Evolutionary conservation across 2,888 invertebrate species (phyloP).

Genomic region (Tinea semifulvella): DNA sequence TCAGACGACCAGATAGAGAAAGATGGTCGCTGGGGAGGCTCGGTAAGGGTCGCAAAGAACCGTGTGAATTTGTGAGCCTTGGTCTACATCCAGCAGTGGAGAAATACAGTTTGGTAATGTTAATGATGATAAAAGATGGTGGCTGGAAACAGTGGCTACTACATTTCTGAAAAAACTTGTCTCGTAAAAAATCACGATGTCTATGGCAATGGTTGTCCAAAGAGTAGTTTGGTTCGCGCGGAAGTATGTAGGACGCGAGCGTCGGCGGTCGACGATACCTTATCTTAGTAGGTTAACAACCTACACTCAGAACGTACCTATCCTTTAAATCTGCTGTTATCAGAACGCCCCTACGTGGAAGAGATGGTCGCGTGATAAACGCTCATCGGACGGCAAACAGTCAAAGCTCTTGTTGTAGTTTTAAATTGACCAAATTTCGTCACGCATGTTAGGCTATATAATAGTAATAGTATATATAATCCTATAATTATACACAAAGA

Average conservation of each 20-base stretch:
- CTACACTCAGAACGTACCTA: conserved; percentile 33
- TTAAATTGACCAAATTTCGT: background rate
- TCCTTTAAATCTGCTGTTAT: conserved; percentile 14
- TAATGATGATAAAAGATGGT: too few species aligned
- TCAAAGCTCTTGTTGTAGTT: background rate
- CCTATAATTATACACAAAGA: too few species aligned
- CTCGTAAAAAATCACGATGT: background rate
- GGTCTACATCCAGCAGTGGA: too few species aligned
- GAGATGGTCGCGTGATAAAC: conserved; percentile 11
- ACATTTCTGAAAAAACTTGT: too few species aligned
- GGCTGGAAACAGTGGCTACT: too few species aligned
- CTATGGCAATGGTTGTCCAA: conserved; percentile 1
- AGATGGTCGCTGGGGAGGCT: too few species aligned
- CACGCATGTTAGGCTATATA: too few species aligned
- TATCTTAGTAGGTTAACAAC: conserved; percentile 63
- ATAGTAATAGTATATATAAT: too few species aligned
- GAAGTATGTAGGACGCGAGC: conserved; percentile 60
- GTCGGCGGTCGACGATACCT: conserved; percentile 43
- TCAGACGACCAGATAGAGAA: too few species aligned
- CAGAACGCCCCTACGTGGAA: conserved; percentile 6
- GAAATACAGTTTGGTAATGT: too few species aligned
- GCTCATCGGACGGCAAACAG: background rate
- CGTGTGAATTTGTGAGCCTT: too few species aligned
- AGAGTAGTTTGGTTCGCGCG: conserved; percentile 24
- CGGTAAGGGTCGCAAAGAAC: too few species aligned